These are phyloP conservation scores for Lepidurus apus DNA, from an alignment of 1,140 invertebrate genomes.

Conservation along the genomic window DNA sequence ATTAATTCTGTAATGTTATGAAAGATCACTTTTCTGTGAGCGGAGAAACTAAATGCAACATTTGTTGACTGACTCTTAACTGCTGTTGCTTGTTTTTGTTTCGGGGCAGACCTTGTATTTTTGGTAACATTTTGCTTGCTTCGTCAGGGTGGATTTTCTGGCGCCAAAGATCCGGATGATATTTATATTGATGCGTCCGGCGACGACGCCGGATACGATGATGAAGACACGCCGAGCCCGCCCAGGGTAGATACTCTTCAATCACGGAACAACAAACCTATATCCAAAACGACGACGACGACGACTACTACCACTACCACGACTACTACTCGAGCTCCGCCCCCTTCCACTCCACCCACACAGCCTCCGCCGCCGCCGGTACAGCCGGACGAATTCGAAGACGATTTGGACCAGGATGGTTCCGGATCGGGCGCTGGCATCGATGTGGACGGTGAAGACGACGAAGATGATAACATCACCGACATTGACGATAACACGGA, in stretches of 20 bases:
- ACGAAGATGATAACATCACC: slow-evolving; percentile 27
- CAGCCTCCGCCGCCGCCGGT: background rate
- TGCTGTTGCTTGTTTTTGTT: background rate
- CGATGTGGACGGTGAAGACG: slow-evolving; percentile 22
- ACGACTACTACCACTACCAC: background rate
- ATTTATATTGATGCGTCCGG: slow-evolving; percentile 10
- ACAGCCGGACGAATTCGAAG: background rate
- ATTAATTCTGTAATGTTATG: background rate
- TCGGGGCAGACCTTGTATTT: background rate
- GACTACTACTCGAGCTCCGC: background rate
- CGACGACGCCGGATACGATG: slow-evolving; percentile 12
- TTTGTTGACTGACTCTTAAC: background rate
- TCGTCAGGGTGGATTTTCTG: background rate
- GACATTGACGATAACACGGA: slow-evolving; percentile 7
- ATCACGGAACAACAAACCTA: slow-evolving; percentile 4
- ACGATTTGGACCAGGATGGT: slow-evolving; percentile 24
- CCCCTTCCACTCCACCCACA: background rate
- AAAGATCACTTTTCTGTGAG: slow-evolving; percentile 10
- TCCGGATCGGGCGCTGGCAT: slow-evolving; percentile 32
- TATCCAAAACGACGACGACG: background rate
- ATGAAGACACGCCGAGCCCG: slow-evolving; percentile 7
- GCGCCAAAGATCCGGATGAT: slow-evolving; percentile 16
- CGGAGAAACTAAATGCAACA: background rate
- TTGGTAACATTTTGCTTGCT: background rate
- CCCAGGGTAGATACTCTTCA: background rate